Evolutionary conservation across 2,888 invertebrate genomes (phyloP).

Genomic region (Stenurella melanura): DNA sequence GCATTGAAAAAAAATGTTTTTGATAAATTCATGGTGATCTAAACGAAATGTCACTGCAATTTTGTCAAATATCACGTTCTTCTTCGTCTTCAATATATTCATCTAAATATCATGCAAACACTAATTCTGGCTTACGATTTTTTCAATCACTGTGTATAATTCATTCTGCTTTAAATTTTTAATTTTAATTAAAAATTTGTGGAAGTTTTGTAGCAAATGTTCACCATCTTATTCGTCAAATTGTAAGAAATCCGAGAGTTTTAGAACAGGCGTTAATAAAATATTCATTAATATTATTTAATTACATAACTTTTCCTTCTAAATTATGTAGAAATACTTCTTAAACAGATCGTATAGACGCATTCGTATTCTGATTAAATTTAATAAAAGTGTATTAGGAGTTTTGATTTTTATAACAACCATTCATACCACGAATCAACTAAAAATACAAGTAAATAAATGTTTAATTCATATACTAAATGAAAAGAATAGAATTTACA

Average conservation of each 20-base stretch:
- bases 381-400: not conserved
- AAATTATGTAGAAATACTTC: not conserved
- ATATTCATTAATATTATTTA: not conserved
- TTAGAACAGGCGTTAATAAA: not conserved
- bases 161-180: not conserved
- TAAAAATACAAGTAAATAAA: too few species aligned
- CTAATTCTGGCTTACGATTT: too few species aligned
- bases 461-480: too few species aligned
- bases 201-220: not conserved
- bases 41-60: too few species aligned
- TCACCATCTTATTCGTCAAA: not conserved
- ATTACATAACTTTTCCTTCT: not conserved
- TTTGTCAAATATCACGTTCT: too few species aligned
- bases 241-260: not conserved
- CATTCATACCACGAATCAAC: too few species aligned
- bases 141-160: not conserved
- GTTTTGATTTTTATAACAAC: too few species aligned
- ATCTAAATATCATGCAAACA: too few species aligned
- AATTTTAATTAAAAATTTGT: not conserved
- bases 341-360: not conserved
- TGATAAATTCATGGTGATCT: too few species aligned
- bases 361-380: not conserved
- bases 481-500: too few species aligned
- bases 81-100: too few species aligned
- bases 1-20: too few species aligned